These are phyloP conservation scores for Spheniscus mendiculus DNA, from an alignment of 2,113 vertebrate genomes.

Conservation along the genomic window DNA sequence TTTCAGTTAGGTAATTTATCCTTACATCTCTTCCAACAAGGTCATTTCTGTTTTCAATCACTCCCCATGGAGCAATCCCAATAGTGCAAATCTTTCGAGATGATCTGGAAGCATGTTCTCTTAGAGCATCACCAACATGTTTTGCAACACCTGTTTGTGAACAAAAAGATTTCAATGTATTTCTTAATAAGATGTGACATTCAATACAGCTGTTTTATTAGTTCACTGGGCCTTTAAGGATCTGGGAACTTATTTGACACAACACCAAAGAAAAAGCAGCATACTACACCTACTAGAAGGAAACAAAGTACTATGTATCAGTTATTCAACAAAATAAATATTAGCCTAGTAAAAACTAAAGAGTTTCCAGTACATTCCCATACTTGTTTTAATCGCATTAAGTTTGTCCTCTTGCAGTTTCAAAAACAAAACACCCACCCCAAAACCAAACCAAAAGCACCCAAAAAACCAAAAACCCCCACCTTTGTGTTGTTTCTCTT, in stretches of 20 bases:
- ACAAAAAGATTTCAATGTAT: not conserved
- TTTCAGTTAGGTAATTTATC: slow-evolving; percentile 6
- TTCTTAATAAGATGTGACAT: not conserved
- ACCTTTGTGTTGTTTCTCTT: not conserved
- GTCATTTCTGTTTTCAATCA: slow-evolving; percentile 98
- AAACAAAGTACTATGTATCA: not conserved
- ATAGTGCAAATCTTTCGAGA: slow-evolving; percentile 98
- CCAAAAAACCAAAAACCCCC: accelerated
- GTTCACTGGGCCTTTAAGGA: not conserved
- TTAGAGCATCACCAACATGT: slow-evolving; percentile 96
- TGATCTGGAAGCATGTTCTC: slow-evolving; percentile 94
- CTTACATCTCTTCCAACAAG: slow-evolving; percentile 98
- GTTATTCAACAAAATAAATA: not conserved
- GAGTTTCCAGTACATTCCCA: not conserved
- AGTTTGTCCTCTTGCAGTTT: not conserved
- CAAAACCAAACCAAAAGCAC: not conserved
- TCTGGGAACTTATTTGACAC: not conserved
- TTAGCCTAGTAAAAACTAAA: not conserved
- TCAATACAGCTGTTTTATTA: not conserved
- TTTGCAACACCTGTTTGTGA: slow-evolving; percentile 90
- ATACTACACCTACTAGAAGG: not conserved
- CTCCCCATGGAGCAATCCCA: slow-evolving; percentile 96
- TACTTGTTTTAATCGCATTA: not conserved
- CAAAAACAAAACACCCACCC: not conserved
- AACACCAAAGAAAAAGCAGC: not conserved